phyloP scores from a whole-genome alignment of 2,797 vertebrate species.

The Enteromius afrohamiltoni region DNA sequence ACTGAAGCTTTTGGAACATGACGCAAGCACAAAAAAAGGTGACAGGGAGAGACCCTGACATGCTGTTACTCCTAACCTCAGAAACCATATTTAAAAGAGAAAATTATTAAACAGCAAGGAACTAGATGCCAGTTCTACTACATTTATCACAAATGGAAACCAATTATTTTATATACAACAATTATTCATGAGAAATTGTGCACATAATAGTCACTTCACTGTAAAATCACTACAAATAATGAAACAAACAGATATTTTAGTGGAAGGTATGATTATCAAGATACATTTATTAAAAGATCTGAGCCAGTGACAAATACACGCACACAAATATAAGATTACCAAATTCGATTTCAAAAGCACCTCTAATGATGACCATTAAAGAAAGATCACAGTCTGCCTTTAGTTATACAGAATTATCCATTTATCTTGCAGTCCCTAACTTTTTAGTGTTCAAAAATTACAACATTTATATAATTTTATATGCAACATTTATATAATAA shows the following conservation, averaged over 20 bases:
- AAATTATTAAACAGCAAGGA: background rate
- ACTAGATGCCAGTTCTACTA: background rate
- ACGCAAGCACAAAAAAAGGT: conserved; percentile 3
- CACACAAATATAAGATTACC: background rate
- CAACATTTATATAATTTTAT: too few relatives aligned
- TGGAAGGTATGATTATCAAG: background rate
- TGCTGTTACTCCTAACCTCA: conserved; percentile 11
- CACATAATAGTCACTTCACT: background rate
- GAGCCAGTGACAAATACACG: too few relatives aligned
- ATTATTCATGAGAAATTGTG: background rate
- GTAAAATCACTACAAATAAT: background rate
- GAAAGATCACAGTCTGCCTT: background rate
- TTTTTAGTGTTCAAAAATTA: too few relatives aligned
- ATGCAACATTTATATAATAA: too few relatives aligned
- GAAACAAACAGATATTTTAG: background rate
- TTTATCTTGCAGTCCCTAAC: background rate
- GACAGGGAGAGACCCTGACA: conserved; percentile 19
- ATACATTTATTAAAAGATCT: background rate
- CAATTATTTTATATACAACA: background rate
- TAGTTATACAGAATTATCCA: background rate
- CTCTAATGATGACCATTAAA: background rate
- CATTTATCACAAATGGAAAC: background rate
- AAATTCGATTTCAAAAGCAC: background rate
- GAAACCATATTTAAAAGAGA: background rate
- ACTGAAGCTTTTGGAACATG: background rate